Base-by-base conservation (phyloP, 92 coral and sea anemone genomes). In the Parazoanthus atlanticus region DNA sequence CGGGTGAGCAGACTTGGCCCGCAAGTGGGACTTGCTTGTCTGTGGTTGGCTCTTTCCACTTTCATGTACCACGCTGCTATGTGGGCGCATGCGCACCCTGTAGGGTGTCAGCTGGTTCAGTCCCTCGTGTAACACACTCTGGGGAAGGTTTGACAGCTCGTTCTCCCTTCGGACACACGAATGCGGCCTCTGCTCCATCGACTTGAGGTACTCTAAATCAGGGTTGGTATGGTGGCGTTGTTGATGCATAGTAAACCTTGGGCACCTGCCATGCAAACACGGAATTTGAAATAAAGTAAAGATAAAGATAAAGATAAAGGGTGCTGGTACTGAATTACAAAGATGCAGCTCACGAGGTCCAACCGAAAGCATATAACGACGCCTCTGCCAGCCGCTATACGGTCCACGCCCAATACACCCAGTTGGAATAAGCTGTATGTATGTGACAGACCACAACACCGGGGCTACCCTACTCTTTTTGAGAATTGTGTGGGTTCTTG, bases 1-100 rank as follows among this genome's bases (percentile, higher is more conserved):
- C 26, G 98, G 95, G 49, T 94, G 94, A 9, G 99, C 99, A 77
- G 99, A 97, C 90, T 97, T 97, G 26, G 99, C 95, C 31, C 99
- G 94, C 64, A 91, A 64, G 36, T 91, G 95, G 34, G 81, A 90
- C 81, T 93, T 91, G 78, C 94, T 91, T 2, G 94, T 91, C 61
- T 91, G 90, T 79, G 95, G 91, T 69, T 84, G 90, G 66, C 89
- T 79, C 13, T 41, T 71, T 40, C 90, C 76, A 15, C 81, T 65
- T 69, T 41, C 33, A 65, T 64, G 90, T 31, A 87, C 88, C 54
- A 85, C 73, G 46, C 93, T 82, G 85, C 96, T 95, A 34, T 89
- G 96, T 34, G 98, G 95, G 34, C 98, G 89, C 79, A 91, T 23
- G 47, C 79, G 70, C 28, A 78, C 85, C 40, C 79, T 88, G 81